A percentile compares a stretch with the other conserved stretches of the same genome.
Evolutionary conservation across 2,113 vertebrate species (phyloP).

Genomic region (Apistogramma diplotaenia): DNA sequence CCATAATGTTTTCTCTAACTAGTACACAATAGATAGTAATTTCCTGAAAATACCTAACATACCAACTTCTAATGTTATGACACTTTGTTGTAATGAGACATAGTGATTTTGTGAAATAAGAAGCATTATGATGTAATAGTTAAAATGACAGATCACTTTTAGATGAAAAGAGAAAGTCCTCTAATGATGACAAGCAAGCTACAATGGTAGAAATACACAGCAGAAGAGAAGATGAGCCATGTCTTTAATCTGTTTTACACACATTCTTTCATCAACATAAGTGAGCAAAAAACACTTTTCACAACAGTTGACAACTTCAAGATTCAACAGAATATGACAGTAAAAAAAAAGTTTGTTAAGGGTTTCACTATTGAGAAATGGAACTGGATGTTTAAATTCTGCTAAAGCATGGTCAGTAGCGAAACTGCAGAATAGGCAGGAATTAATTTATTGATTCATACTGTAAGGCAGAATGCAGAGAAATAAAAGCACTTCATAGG

Average conservation of each 20-base stretch:
- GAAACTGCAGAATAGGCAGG: neutral
- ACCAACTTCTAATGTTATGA: neutral
- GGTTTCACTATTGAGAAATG: neutral
- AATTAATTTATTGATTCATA: neutral
- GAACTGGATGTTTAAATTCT: neutral
- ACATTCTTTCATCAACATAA: neutral
- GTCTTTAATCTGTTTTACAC: neutral
- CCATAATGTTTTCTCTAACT: neutral
- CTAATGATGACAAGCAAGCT: accelerated
- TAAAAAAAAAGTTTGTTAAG: neutral
- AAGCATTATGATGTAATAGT: accelerated
- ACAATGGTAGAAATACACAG: neutral
- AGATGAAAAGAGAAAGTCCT: neutral
- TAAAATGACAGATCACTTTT: neutral
- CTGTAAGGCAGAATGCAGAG: slow-evolving; percentile 13
- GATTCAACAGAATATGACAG: neutral
- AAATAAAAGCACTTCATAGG: neutral
- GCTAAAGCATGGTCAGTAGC: slow-evolving; percentile 1
- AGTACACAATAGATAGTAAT: neutral
- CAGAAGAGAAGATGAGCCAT: neutral
- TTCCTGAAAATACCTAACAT: neutral
- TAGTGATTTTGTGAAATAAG: neutral
- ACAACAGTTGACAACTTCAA: neutral
- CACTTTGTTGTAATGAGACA: neutral
- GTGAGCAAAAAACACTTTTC: neutral